A percentile compares a stretch with the other conserved stretches of the same genome.
Conservation (phyloP, 2,113 vertebrate species). For the Alligator sinensis region DNA sequence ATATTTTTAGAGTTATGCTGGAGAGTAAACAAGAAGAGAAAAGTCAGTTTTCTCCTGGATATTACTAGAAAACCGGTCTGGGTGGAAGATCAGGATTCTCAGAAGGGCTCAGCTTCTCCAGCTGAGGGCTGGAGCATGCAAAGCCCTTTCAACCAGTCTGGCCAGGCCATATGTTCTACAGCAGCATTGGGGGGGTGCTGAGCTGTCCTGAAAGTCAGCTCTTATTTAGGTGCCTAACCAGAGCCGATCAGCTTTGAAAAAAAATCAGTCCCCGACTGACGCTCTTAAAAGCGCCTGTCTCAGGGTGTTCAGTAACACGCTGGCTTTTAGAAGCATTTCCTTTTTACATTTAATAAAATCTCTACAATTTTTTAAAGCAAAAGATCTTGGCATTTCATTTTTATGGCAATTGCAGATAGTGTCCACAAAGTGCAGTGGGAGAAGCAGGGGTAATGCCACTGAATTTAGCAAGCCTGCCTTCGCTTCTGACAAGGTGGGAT, state of each 20-base stretch:
- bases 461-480: not conserved
- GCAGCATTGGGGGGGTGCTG: not conserved
- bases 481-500: not conserved
- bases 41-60: conserved; percentile 17
- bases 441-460: not conserved
- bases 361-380: not conserved
- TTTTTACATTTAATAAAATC: not conserved
- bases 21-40: conserved; percentile 52
- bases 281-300: not conserved
- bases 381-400: not conserved
- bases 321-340: not conserved
- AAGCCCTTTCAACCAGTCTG: not conserved
- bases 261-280: not conserved
- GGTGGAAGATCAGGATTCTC: conserved; percentile 22
- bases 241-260: not conserved
- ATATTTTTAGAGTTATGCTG: conserved; percentile 15
- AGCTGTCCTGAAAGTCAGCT: not conserved
- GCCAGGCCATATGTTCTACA: not conserved
- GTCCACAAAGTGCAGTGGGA: not conserved
- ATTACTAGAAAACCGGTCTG: not conserved
- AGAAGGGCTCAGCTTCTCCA: not conserved
- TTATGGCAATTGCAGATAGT: not conserved
- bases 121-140: conserved; percentile 30
- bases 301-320: not conserved
- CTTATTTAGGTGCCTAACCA: not conserved